Evolutionary conservation across 2,797 vertebrate species (phyloP).

Genomic region (Sylvilagus floridanus): DNA sequence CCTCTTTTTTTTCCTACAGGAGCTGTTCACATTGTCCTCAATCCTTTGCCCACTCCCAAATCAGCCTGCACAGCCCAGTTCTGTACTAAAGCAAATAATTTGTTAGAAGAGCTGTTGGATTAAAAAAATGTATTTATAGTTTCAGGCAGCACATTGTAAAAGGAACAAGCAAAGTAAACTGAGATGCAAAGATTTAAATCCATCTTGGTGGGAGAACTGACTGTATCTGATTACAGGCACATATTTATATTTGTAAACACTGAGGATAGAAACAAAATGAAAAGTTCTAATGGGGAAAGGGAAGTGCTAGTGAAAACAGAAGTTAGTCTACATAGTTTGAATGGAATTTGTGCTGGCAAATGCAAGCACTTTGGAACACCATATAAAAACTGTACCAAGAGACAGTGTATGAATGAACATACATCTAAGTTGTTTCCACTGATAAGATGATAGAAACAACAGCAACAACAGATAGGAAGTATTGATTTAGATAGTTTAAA

Average conservation of each 20-base stretch:
- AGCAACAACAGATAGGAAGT: not conserved
- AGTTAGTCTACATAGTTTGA: constrained; percentile 6
- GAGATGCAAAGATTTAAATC: not conserved
- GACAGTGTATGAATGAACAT: constrained; percentile 5
- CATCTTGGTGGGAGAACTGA: not conserved
- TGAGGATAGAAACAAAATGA: constrained; percentile 47
- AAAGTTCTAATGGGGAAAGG: constrained; percentile 38
- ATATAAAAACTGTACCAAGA: constrained; percentile 60
- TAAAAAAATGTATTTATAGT: constrained; percentile 37
- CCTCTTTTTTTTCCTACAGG: constrained; percentile 50
- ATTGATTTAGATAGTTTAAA: not conserved
- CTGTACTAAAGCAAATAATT: constrained; percentile 41
- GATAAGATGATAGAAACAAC: constrained; percentile 44
- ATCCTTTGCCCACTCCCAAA: constrained; percentile 37
- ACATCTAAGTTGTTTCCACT: constrained; percentile 63
- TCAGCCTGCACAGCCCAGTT: constrained; percentile 27
- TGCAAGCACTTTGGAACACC: constrained; percentile 48
- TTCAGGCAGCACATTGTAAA: constrained; percentile 45
- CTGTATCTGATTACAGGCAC: not conserved
- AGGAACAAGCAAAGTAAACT: constrained; percentile 15
- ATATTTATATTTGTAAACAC: constrained; percentile 23
- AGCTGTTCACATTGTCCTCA: constrained; percentile 41
- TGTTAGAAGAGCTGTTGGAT: constrained; percentile 34
- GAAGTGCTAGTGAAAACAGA: not conserved
- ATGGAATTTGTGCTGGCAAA: constrained; percentile 44